These are phyloP conservation scores for Drosophila orosa DNA, from an alignment of 1,140 invertebrate species.

Conservation along the genomic window DNA sequence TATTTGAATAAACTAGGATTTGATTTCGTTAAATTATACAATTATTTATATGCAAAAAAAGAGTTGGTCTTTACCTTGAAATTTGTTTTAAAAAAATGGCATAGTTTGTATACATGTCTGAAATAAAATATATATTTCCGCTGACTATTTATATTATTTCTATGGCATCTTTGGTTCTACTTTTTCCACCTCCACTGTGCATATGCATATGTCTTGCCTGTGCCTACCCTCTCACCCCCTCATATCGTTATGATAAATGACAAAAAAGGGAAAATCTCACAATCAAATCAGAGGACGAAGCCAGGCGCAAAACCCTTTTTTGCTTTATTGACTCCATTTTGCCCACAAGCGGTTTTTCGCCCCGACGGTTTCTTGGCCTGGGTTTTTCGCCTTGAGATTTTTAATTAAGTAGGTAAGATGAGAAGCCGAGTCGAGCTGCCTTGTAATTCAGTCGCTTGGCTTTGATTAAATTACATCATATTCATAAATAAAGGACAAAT, in stretches of 20 bases:
- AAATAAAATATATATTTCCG: background rate
- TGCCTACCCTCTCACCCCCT: slow-evolving; percentile 7
- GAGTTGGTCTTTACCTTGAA: background rate
- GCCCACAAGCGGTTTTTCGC: slow-evolving; percentile 7
- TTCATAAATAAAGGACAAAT: slow-evolving; percentile 81
- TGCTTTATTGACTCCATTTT: slow-evolving; percentile 73
- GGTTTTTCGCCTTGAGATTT: slow-evolving; percentile 47
- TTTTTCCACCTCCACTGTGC: background rate
- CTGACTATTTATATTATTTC: background rate
- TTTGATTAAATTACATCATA: slow-evolving; percentile 70
- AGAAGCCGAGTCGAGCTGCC: background rate
- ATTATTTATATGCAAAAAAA: background rate
- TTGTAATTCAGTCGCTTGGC: slow-evolving; percentile 29
- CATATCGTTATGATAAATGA: slow-evolving; percentile 74
- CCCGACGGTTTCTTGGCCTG: slow-evolving; percentile 15
- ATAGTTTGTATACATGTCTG: background rate
- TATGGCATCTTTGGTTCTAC: background rate
- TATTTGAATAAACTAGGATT: background rate
- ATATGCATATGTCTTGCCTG: slow-evolving; percentile 60
- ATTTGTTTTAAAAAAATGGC: background rate
- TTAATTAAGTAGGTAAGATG: slow-evolving; percentile 72
- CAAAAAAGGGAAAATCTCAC: slow-evolving; percentile 59
- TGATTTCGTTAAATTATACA: background rate
- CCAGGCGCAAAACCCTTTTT: slow-evolving; percentile 58
- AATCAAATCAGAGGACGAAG: slow-evolving; percentile 65